Percentiles rank a stretch among this genome's conserved stretches.
Evolutionary conservation across 2,113 vertebrate species (phyloP).

Genomic region (Tamias sibiricus): DNA sequence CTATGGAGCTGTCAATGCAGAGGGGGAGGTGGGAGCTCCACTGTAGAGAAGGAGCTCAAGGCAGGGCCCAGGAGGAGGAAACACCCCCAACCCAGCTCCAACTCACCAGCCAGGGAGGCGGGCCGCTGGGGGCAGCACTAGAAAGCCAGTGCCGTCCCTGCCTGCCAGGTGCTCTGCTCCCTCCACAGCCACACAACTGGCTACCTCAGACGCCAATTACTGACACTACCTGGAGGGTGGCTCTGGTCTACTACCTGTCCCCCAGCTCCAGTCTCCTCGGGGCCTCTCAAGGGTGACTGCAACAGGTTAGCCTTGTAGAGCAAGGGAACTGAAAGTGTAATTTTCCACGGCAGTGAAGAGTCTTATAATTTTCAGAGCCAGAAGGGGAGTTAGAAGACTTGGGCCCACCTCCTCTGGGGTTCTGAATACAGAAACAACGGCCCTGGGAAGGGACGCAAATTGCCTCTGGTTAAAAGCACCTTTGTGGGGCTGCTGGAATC

Average conservation of each 20-base stretch:
- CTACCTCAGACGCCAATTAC: slow-evolving; percentile 35
- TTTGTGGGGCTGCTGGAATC: background rate
- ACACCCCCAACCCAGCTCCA: background rate
- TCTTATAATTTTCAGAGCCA: slow-evolving; percentile 40
- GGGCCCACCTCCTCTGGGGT: background rate
- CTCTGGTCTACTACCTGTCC: background rate
- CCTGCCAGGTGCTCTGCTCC: background rate
- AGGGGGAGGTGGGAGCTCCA: background rate
- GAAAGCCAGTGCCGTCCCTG: background rate
- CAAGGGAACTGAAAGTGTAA: background rate
- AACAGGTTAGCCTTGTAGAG: background rate
- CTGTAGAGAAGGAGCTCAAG: slow-evolving; percentile 19
- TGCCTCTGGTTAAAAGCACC: slow-evolving; percentile 1
- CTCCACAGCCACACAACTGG: background rate
- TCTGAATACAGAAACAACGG: slow-evolving; percentile 19
- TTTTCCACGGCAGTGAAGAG: slow-evolving; percentile 25
- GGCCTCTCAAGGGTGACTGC: slow-evolving; percentile 40
- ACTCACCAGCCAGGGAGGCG: background rate
- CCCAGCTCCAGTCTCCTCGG: background rate
- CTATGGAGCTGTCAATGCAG: slow-evolving; percentile 68
- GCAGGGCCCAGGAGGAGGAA: background rate
- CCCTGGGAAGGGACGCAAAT: background rate
- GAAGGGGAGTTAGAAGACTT: slow-evolving; percentile 29
- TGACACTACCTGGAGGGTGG: slow-evolving; percentile 28
- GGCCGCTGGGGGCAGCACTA: background rate